These are phyloP conservation scores for Microcaecilia unicolor DNA, from an alignment of 2,797 vertebrate genomes.

Conservation along the genomic window DNA sequence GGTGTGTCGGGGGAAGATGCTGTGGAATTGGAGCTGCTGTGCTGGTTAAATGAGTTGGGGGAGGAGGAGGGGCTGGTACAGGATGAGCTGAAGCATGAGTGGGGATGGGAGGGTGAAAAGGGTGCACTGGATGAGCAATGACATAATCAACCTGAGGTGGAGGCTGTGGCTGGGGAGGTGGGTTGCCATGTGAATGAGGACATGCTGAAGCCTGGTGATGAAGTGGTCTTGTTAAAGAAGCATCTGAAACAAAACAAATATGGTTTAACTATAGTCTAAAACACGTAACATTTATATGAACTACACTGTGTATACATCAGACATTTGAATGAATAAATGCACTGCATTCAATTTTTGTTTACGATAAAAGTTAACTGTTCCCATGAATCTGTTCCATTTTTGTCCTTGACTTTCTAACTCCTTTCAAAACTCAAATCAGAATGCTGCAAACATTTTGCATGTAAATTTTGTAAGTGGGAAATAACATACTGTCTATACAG, in stretches of 20 bases:
- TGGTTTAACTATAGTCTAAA: too few relatives aligned
- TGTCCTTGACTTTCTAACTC: too few relatives aligned
- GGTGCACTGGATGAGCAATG: conserved; percentile 86
- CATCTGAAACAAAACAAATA: conserved; percentile 59
- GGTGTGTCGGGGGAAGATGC: conserved; percentile 79
- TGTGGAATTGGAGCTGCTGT: conserved; percentile 77
- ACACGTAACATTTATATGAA: too few relatives aligned
- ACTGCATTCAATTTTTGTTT: too few relatives aligned
- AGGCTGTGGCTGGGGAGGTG: conserved; percentile 77
- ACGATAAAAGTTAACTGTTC: too few relatives aligned
- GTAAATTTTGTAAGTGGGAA: too few relatives aligned
- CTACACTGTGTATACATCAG: too few relatives aligned
- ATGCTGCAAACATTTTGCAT: too few relatives aligned
- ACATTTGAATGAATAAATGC: too few relatives aligned
- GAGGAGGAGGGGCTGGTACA: conserved; percentile 66
- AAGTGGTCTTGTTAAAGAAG: conserved; percentile 82
- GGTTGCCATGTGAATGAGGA: conserved; percentile 87
- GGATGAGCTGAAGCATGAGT: conserved; percentile 79
- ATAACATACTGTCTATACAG: too few relatives aligned
- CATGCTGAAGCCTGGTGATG: conserved; percentile 89
- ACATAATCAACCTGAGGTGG: conserved; percentile 86
- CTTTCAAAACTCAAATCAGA: too few relatives aligned
- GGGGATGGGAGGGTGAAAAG: conserved; percentile 81
- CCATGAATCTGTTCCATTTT: too few relatives aligned
- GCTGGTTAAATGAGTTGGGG: conserved; percentile 70